phyloP scores from a whole-genome alignment of 2,888 invertebrate species.

The Ecdyonurus torrentis region DNA sequence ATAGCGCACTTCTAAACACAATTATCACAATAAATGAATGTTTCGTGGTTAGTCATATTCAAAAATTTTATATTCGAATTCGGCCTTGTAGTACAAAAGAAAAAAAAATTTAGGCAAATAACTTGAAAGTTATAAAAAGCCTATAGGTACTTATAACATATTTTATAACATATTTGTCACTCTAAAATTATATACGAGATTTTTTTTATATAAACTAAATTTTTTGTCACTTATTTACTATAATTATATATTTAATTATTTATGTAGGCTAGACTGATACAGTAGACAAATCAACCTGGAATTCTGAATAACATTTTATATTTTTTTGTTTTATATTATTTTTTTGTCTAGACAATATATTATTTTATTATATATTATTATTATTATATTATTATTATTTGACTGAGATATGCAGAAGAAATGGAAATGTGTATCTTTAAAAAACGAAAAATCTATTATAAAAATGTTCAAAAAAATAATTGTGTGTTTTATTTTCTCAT shows the following conservation, averaged over 20 bases:
- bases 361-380: neutral
- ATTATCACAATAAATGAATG: too few species aligned
- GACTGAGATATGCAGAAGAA: neutral
- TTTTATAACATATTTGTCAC: too few species aligned
- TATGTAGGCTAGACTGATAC: conserved; percentile 1
- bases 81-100: neutral
- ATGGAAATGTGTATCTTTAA: neutral
- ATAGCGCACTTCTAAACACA: neutral
- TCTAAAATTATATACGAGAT: neutral
- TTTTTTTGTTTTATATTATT: neutral
- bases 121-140: too few species aligned
- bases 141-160: too few species aligned
- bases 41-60: too few species aligned
- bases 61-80: neutral
- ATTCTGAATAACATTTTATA: neutral
- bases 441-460: neutral
- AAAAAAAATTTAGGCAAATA: too few species aligned
- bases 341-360: neutral
- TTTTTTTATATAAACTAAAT: neutral
- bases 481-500: neutral
- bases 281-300: neutral
- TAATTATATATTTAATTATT: neutral
- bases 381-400: too few species aligned
- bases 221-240: neutral
- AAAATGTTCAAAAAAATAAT: neutral